Conservation (phyloP, 2,888 invertebrate species). For the Drosophila macrospina region DNA sequence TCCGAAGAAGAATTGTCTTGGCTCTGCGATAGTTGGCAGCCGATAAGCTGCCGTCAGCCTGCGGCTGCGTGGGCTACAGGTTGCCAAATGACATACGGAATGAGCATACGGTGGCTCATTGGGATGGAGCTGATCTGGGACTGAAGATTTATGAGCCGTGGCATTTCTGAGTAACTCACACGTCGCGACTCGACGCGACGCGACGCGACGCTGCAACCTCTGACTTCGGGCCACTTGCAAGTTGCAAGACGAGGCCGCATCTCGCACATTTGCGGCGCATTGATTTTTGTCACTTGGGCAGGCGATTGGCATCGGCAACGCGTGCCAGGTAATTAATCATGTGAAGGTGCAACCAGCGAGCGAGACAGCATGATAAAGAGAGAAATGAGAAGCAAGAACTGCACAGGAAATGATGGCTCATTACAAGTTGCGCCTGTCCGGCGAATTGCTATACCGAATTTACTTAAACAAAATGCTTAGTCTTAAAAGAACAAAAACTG, state of each 20-base stretch:
- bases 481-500: conserved; percentile 23
- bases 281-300: conserved; percentile 76
- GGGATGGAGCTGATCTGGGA: conserved; percentile 23
- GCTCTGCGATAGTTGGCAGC: conserved; percentile 57
- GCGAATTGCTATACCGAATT: background rate
- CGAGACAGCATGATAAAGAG: background rate
- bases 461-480: background rate
- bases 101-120: conserved; percentile 7
- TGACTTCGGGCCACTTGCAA: conserved; percentile 35
- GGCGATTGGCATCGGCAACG: conserved; percentile 72
- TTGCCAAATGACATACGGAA: conserved; percentile 46
- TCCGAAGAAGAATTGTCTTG: conserved; percentile 66
- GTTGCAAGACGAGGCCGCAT: conserved; percentile 38
- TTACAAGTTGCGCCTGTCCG: conserved; percentile 1
- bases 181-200: conserved; percentile 37
- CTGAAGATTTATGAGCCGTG: conserved; percentile 61
- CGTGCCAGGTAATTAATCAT: conserved; percentile 73
- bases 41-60: conserved; percentile 49
- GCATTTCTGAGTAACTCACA: conserved; percentile 56
- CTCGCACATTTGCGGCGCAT: conserved; percentile 75
- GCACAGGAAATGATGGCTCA: conserved; percentile 8
- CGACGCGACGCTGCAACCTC: conserved; percentile 28
- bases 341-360: conserved; percentile 17
- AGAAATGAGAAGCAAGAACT: conserved; percentile 21
- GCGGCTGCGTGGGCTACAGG: conserved; percentile 56